Percentiles rank a stretch among this genome's conserved stretches.
These are phyloP conservation scores for Catocala fraxini DNA, from an alignment of 2,888 invertebrate species.

Conservation along the genomic window DNA sequence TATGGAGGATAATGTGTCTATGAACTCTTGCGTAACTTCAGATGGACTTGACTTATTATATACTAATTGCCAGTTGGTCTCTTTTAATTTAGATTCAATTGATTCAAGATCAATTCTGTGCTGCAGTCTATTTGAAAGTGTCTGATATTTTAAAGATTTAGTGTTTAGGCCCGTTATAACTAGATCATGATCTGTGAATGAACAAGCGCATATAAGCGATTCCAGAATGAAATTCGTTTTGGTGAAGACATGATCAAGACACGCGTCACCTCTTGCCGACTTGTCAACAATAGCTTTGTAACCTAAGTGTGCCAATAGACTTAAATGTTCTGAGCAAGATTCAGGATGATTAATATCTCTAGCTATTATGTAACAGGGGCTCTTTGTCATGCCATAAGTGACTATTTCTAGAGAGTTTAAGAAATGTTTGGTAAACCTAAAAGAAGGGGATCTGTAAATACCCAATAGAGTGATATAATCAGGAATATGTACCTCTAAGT, in stretches of 20 bases:
- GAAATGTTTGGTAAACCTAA: neutral
- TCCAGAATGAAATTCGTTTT: neutral
- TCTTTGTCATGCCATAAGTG: neutral
- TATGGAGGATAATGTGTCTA: neutral
- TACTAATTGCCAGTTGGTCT: neutral
- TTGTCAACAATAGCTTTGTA: neutral
- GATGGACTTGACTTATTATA: neutral
- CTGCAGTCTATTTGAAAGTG: neutral
- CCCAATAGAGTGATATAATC: neutral
- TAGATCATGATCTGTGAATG: neutral
- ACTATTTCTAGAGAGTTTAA: neutral
- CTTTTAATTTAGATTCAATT: too few species aligned
- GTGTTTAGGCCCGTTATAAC: neutral
- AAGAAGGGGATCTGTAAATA: neutral
- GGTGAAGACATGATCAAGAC: conserved; percentile 1
- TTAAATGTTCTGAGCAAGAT: neutral
- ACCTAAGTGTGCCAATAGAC: too few species aligned
- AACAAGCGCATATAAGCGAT: neutral
- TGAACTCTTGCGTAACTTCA: neutral
- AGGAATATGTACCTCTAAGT: neutral
- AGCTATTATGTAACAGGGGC: neutral
- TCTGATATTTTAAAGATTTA: neutral
- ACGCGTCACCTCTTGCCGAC: neutral
- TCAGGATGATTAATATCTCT: neutral
- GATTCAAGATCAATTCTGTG: neutral